A percentile compares a stretch with the other conserved stretches of the same genome.
Evolutionary conservation across 2,113 vertebrate species (phyloP).

Genomic region (Thryonomys swinderianus): DNA sequence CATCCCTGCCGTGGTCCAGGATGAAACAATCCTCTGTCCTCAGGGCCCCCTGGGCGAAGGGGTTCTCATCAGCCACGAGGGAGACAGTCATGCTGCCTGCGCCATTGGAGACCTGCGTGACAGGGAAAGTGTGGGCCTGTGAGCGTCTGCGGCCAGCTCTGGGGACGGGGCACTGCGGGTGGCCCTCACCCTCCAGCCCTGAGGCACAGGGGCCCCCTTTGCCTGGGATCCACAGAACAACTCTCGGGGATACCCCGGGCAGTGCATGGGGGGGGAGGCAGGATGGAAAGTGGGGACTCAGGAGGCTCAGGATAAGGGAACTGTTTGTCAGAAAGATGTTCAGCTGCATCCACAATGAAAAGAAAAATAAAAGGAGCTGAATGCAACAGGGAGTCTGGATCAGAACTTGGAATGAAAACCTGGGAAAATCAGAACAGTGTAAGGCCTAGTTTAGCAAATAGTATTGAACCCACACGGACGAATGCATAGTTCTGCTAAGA

Average conservation of each 20-base stretch:
- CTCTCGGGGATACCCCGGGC: fast-evolving
- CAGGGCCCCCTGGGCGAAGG: conserved; percentile 94
- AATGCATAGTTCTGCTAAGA: background rate
- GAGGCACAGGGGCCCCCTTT: background rate
- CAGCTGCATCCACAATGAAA: background rate
- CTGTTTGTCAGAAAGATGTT: background rate
- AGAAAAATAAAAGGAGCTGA: background rate
- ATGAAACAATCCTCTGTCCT: conserved; percentile 97
- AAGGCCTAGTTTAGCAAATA: fast-evolving
- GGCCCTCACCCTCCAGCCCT: too few relatives aligned
- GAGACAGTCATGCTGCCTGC: conserved; percentile 92
- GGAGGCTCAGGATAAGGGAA: background rate
- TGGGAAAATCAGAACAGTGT: background rate
- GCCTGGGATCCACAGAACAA: background rate
- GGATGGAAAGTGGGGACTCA: fast-evolving
- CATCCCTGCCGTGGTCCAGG: conserved; percentile 94
- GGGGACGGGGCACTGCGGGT: background rate
- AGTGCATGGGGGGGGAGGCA: background rate
- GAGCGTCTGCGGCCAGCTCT: background rate
- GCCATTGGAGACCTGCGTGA: conserved; percentile 93
- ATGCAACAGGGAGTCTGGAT: background rate
- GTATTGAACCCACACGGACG: background rate
- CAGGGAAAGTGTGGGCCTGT: fast-evolving
- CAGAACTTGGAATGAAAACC: background rate
- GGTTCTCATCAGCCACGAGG: conserved; percentile 96